Conservation (phyloP, 2,888 invertebrate species). For the Chrysomela aeneicollis region DNA sequence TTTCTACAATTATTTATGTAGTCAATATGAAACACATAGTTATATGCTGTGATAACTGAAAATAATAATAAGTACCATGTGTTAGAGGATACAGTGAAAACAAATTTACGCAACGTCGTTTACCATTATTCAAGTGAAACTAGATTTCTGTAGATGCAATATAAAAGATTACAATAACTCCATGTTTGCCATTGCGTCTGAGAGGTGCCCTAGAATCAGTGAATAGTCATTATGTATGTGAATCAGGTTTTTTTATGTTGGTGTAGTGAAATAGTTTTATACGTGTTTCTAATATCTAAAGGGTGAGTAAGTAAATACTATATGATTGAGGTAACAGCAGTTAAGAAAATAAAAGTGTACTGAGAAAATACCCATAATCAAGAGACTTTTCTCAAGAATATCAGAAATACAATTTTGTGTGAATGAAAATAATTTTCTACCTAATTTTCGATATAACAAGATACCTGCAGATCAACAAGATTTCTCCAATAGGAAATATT, state of each 20-base stretch:
- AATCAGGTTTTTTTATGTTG: not conserved
- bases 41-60: not conserved
- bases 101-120: not conserved
- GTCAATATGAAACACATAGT: too few relatives aligned
- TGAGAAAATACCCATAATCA: too few relatives aligned
- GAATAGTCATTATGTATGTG: constrained; percentile 14
- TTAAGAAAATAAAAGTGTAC: too few relatives aligned
- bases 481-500: too few relatives aligned
- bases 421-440: too few relatives aligned
- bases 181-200: not conserved
- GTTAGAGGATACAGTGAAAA: not conserved
- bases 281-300: not conserved
- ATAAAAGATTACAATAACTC: constrained; percentile 5
- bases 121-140: not conserved
- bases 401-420: too few relatives aligned
- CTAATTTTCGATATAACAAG: too few relatives aligned
- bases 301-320: not conserved
- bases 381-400: too few relatives aligned
- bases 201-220: constrained; percentile 14
- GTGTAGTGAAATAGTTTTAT: not conserved
- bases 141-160: constrained; percentile 2
- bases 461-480: too few relatives aligned
- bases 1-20: too few relatives aligned
- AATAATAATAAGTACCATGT: not conserved
- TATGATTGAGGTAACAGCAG: too few relatives aligned